Base-by-base conservation (phyloP, 2,888 invertebrate species). In the Apamea crenata region DNA sequence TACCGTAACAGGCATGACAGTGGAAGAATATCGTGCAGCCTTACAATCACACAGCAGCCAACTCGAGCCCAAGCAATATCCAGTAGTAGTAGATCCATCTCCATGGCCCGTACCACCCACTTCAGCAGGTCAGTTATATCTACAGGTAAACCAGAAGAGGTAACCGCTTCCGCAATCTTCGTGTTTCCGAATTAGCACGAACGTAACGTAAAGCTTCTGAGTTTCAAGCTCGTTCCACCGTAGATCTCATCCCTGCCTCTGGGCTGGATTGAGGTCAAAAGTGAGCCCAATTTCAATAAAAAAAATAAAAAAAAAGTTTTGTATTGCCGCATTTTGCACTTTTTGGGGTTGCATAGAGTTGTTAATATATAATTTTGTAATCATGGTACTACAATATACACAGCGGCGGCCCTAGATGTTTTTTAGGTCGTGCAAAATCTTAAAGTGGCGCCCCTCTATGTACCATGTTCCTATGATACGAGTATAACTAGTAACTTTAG, bases 11-110 rank as follows among this genome's bases (percentile, higher is more conserved):
- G 96, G 96, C 16, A 93, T 96, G 92, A 91, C 94, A 4, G 81
- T 94, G 56, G 94, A 96, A 71, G 95, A 96, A 79, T 97, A 97
- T 83, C 92, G 93, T 29, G 93, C 92, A 4, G 96, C 94, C 0
- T 88, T 96, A 1, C 94, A 93, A 29, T 93, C 93, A 3, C 92
- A 95, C 80, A 96, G 92, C 88, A 95, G 95, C 67, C 94, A 94
- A 66, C 93, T 94, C 5, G 94, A 93, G 65, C 94, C 94, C 18
- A 92, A 92, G 74, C 87, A 84, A 21, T 94, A 94, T 77, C 94
- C 94, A 14, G 95, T 96, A 25, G 90, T 89, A 1, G 94, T 96
- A 32, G 93, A 95, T 65, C 95, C 95, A 0, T 96, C 96, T 7
- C 96, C 96, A 0, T 91, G 84, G 8, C 94, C 95, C 2, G 85